Evolutionary conservation across 1,140 invertebrate species (phyloP), one percentile per base, ranked within the genome.

Genomic region (Eueides isabella): DNA sequence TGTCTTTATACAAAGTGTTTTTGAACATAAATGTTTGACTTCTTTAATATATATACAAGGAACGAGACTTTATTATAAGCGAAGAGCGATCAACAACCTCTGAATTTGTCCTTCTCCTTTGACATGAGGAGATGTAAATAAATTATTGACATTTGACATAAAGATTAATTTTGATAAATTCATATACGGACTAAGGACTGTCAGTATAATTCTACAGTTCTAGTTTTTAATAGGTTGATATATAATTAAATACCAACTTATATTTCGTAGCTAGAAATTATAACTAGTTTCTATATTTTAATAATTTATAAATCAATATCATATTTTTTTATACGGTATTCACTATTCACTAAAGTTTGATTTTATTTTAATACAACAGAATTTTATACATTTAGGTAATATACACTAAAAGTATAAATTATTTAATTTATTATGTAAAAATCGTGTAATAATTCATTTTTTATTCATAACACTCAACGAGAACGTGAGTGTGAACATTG

Each of bases 71-170:
- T 70, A 74, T 65, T 74, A 70, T 74, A 74, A 74, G 66, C 62
- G 38, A 19, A 48, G 19, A 19, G 30, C 64, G 72, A 70, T 70
- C 72, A 70, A 55, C 67, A 74, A 70, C 67, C 72, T 70, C 72
- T 64, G 30, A 14, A 69, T 69, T 55, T 41, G 72, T 44, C 72
- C 72, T 74, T 74, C 72, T 74, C 29, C 65, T 74, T 67, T 67
- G 41, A 68, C 48, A 64, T 74, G 28, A 64, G 44, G 55, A 72
- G 55, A 72, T 66, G 71, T 72, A 72, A 72, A 72, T 72, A 72
- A 67, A 66, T 65, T 30, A 44, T 66, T 72, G 70, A 31, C 71
- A 72, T 71, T 71, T 69, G 48, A 69, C 67, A 69, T 69, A 35
- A 11, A n/a, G 61, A 63, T 30, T 31, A 31, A 26, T 26, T 55